These are phyloP conservation scores for Varanus komodoensis DNA, from an alignment of 2,113 vertebrate genomes.

Conservation along the genomic window DNA sequence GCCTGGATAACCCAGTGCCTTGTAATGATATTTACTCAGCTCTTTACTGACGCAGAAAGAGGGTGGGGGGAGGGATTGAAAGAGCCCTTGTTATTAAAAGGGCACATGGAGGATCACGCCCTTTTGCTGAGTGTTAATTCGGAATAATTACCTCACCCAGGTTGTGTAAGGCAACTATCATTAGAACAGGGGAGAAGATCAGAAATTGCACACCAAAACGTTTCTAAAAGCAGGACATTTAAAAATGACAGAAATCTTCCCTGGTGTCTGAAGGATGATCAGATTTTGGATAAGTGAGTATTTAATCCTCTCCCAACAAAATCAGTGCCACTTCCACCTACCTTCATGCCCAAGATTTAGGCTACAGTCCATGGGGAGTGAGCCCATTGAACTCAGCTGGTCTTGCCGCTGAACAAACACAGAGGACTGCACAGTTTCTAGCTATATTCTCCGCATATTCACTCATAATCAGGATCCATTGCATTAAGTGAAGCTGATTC, in stretches of 20 bases:
- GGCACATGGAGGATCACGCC: neutral
- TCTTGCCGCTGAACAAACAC: neutral
- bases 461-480: neutral
- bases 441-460: too few relatives aligned
- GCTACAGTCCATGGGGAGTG: neutral
- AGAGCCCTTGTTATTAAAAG: neutral
- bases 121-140: neutral
- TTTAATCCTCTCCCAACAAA: neutral
- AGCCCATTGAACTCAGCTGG: neutral
- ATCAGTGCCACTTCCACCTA: neutral
- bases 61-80: slow-evolving; percentile 53
- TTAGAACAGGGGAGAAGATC: too few relatives aligned
- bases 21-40: slow-evolving; percentile 55
- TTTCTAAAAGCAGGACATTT: neutral
- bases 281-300: neutral
- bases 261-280: neutral
- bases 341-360: neutral
- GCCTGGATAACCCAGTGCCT: slow-evolving; percentile 33
- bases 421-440: neutral
- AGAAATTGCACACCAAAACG: neutral
- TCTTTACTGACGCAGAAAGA: slow-evolving; percentile 10
- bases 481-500: neutral
- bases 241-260: neutral
- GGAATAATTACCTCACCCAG: neutral
- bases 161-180: neutral